These are phyloP conservation scores for Henricia sp. DNA, from an alignment of 53 echinoderm and acorn worm genomes.

Conservation along the genomic window DNA sequence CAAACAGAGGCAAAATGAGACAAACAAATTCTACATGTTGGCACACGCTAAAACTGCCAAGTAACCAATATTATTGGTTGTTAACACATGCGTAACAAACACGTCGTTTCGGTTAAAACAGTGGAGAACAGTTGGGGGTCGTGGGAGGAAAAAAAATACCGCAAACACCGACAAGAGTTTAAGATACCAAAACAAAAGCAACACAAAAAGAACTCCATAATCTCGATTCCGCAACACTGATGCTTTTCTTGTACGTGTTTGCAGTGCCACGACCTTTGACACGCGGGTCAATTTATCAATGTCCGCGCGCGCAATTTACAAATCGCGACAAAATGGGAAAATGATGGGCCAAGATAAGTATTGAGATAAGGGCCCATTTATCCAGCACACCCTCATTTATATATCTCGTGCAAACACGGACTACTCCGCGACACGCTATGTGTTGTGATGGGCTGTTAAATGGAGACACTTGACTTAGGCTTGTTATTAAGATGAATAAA, in stretches of 20 bases:
- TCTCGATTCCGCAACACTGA: neutral
- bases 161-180: neutral
- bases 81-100: too few relatives aligned
- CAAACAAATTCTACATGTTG: too few relatives aligned
- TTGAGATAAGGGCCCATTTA: constrained; percentile 1
- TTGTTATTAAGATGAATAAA: constrained; percentile 11
- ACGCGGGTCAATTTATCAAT: constrained; percentile 21
- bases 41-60: too few relatives aligned
- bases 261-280: neutral
- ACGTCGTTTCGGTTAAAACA: too few relatives aligned
- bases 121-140: neutral
- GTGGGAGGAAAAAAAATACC: too few relatives aligned
- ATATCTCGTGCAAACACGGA: constrained; percentile 13
- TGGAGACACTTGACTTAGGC: neutral
- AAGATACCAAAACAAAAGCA: neutral
- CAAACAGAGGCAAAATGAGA: too few relatives aligned
- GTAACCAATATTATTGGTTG: too few relatives aligned
- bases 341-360: constrained; percentile 35
- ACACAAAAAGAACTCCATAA: neutral
- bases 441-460: constrained; percentile 27
- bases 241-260: neutral
- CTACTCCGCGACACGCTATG: neutral
- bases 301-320: constrained; percentile 38
- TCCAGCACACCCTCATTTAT: neutral
- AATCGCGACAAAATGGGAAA: constrained; percentile 15